A percentile compares a stretch with the other conserved stretches of the same genome.
phyloP scores from a whole-genome alignment of 2,113 vertebrate genomes.

The Psammodynastes pulverulentus region DNA sequence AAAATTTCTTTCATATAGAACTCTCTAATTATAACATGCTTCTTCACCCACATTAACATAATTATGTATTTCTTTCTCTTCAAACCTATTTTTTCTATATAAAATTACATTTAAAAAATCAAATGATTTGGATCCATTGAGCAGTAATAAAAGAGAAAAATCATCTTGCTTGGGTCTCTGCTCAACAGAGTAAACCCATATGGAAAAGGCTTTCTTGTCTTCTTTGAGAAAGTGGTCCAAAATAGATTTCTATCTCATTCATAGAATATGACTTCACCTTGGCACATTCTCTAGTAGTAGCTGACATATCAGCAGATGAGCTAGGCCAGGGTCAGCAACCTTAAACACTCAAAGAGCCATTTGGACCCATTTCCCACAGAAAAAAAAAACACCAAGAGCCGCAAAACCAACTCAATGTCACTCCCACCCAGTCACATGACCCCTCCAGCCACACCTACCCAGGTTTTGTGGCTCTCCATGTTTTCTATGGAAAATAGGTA shows the following conservation, averaged over 20 bases:
- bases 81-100: background rate
- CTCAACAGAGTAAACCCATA: background rate
- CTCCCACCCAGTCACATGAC: too few relatives aligned
- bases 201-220: background rate
- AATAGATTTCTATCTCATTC: background rate
- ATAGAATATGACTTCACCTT: background rate
- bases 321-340: too few relatives aligned
- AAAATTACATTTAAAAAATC: background rate
- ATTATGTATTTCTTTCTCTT: background rate
- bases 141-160: background rate
- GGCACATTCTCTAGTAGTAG: background rate
- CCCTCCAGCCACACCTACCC: too few relatives aligned
- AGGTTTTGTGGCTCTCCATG: too few relatives aligned
- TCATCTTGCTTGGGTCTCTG: background rate
- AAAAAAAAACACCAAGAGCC: too few relatives aligned
- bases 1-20: background rate
- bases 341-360: too few relatives aligned
- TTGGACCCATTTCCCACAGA: too few relatives aligned
- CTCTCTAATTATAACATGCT: background rate
- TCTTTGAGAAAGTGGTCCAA: background rate
- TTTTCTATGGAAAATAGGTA: too few relatives aligned
- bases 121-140: background rate
- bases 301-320: background rate
- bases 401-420: too few relatives aligned
- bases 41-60: background rate